Base-by-base conservation (phyloP, 2,113 vertebrate genomes). In the Callopanchax toddi region DNA sequence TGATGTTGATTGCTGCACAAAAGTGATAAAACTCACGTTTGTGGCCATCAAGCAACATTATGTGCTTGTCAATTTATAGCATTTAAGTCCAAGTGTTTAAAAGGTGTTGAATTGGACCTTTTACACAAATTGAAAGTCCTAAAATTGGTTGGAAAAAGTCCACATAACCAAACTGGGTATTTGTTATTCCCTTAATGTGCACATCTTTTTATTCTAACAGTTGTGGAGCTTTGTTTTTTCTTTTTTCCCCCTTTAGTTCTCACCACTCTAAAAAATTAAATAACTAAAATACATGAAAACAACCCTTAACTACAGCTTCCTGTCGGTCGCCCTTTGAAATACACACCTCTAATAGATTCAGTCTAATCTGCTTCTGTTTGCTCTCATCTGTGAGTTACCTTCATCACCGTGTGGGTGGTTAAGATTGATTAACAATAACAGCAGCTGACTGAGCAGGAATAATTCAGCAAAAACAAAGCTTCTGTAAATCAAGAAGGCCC, bases 391-490 rank as follows among this genome's bases (percentile, higher is more conserved):
- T n/a, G 49, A 29, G 64, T 82, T 81, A 82, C 83, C 74, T 66
- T 73, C 83, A 82, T 67, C 70, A 11, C 34, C 1, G 32, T 34
- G 72, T 80, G 63, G 78, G 65, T 60, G 71, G 70, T 73, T 83
- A 69, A 51, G 71, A 74, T 84, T 78, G 82, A 85, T 89, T 79
- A 83, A 86, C 84, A 87, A 85, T 78, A 89, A 87, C 85, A 86
- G 74, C 83, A 82, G 81, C 87, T 86, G 78, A 86, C 81, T 68
- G 69, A 57, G 71, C 71, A 69, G 76, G 68, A 87, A 84, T 86
- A 85, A 83, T 78, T 83, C 56, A 55, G 40, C 57, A 55, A 77
- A 76, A 80, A 82, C 67, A 84, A 85, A 86, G 71, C 52, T 0
- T 16, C 55, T 42, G 60, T 40, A 72, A 79, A 76, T 80, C 25